Percentiles rank a stretch among this genome's conserved stretches.
phyloP scores from a whole-genome alignment of 2,888 invertebrate species.

The Ormyrus labotus region DNA sequence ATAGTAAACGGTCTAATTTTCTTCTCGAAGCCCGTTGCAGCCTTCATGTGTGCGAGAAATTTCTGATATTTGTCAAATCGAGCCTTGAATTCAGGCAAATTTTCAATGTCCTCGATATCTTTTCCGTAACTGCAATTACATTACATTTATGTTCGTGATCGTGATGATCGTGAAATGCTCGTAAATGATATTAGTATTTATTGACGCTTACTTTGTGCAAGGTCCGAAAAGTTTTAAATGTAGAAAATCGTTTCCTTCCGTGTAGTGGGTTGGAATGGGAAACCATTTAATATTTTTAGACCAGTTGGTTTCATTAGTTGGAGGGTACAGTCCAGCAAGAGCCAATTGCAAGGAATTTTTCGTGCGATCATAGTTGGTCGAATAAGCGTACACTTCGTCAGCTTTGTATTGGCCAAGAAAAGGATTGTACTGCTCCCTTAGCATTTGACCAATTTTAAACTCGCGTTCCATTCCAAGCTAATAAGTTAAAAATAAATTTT shows the following conservation, averaged over 20 bases:
- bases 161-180: too few species aligned
- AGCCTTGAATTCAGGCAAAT: too few species aligned
- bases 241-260: too few species aligned
- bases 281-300: background rate
- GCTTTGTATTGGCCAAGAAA: slow-evolving; percentile 76
- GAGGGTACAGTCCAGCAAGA: slow-evolving; percentile 65
- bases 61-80: too few species aligned
- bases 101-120: background rate
- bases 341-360: slow-evolving; percentile 83
- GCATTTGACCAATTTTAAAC: slow-evolving; percentile 75
- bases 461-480: slow-evolving; percentile 78
- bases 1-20: background rate
- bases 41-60: too few species aligned
- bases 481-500: slow-evolving; percentile 1
- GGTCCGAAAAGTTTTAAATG: too few species aligned
- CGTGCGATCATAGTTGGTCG: slow-evolving; percentile 83
- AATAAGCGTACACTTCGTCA: slow-evolving; percentile 72
- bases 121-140: background rate
- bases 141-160: background rate
- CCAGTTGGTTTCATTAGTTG: background rate
- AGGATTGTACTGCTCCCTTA: slow-evolving; percentile 75
- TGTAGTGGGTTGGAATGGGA: background rate
- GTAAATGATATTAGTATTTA: too few species aligned
- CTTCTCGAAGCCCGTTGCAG: too few species aligned
- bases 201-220: too few species aligned